Evolutionary conservation across 2,113 vertebrate genomes (phyloP), one percentile per base, ranked within the genome.

Genomic region (Pterocles gutturalis): DNA sequence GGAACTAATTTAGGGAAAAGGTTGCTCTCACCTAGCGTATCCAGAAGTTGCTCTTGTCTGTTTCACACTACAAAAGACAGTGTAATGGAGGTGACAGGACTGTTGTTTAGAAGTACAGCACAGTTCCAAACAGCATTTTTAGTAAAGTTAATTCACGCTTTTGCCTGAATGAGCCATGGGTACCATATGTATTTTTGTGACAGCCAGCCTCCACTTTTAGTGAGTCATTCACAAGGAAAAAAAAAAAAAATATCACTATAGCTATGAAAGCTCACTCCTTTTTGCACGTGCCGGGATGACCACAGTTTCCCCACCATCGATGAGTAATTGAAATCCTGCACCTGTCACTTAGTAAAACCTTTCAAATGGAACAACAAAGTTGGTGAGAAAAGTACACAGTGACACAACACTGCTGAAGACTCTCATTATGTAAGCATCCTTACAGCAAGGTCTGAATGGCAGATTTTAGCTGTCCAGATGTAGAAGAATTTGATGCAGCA

Each of bases 121-220:
- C 21, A 41, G 38, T 41, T 86, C 38, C 69, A 94, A 86, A 86
- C 66, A 86, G 45, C 46, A 60, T 78, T 95, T 93, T 95, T 91
- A 94, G 88, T 65, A 84, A 95, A 95, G 41, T 79, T 72, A 95
- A 94, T 95, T 96, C 93, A 96, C 90, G 3, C 82, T 85, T 87
- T 79, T 86, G 83, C 72, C 65, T 96, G 86, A 96, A 96, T 91
- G 91, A 96, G 83, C 89, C 89, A 87, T 41, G 36, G 83, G 76
- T 49, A 91, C 91, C 94, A 95, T 87, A 96, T 93, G 93, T 93
- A 94, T 97, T 96, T 96, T 95, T 82, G 57, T 96, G 89, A 82
- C 87, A 97, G 84, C 22, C 96, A 96, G 93, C 94, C 93, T 96
- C 94, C 91, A 95, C 87, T 90, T 83, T 26, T 7, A 79, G 45